phyloP scores from a whole-genome alignment of 2,797 vertebrate species.

The Coracias cyanogaster region DNA sequence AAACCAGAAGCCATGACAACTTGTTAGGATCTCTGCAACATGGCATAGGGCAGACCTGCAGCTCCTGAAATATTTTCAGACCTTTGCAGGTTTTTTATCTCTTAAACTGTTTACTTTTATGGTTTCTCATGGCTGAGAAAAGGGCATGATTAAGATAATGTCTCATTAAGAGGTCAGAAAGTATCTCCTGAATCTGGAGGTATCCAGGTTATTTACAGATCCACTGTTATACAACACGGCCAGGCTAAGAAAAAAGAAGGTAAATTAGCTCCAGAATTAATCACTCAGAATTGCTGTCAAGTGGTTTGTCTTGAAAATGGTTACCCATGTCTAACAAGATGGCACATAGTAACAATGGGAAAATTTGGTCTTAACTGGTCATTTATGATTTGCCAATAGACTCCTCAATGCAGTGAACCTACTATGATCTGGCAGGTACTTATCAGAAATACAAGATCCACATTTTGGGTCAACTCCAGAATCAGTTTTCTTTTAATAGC shows the following conservation, averaged over 20 bases:
- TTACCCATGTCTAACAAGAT: neutral
- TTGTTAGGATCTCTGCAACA: neutral
- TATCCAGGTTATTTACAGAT: neutral
- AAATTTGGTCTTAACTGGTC: neutral
- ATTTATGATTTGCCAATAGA: neutral
- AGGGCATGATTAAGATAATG: neutral
- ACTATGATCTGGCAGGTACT: neutral
- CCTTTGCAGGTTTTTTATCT: rapidly evolving
- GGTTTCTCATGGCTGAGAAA: neutral
- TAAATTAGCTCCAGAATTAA: neutral
- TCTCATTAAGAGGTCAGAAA: neutral
- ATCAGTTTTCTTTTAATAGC: neutral
- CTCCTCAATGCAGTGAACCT: neutral
- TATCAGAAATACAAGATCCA: neutral
- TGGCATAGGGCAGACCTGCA: neutral
- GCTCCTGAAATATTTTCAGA: neutral
- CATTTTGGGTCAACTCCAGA: neutral
- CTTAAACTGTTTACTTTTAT: neutral
- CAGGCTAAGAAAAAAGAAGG: neutral
- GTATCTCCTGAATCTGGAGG: neutral
- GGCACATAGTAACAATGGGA: neutral
- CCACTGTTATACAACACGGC: neutral
- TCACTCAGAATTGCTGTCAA: neutral
- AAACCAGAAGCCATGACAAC: neutral
- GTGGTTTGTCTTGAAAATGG: neutral